Evolutionary conservation across 2,797 vertebrate genomes (phyloP), one percentile per base, ranked within the genome.

Genomic region (Chaenodraco wilsoni): DNA sequence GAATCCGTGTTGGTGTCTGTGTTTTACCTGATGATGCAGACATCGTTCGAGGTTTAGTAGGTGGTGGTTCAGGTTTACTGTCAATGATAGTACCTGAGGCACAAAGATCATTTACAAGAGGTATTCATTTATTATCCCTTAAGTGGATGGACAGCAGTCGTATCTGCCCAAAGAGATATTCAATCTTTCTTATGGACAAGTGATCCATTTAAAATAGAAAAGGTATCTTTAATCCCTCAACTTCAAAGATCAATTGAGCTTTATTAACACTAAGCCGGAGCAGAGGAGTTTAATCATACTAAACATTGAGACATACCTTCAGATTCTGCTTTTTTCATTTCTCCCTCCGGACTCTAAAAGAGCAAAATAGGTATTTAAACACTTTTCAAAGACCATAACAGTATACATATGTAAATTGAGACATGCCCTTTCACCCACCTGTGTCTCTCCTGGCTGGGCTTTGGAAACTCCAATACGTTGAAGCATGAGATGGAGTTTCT

Each of bases 401-500:
- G 0, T 46, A 44, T 11, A 56, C n/a, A 64, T 14, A 45, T 66
- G 33, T 59, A 55, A 62, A 62, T 27, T 49, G 21, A 62, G 40
- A 78, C 41, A 23, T 10, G 41, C 40, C 76, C 48, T 71, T 44
- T 27, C 59, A 73, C 87, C 66, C 59, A 93, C 92, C 92, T 92
- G 90, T 27, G 85, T 81, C 71, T 93, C 93, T 96, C 95, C 96
- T 93, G 96, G 85, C 92, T 95, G 95, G n/a, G 94, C 93, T 88
- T 94, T 98, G 84, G 96, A 95, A 73, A 99, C 95, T 0, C 97
- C 97, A 0, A 99, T 98, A 71, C 97, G 95, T 71, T 99, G 97
- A 68, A 99, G 94, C 97, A 99, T 97, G 72, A 97, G 94, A 83
- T 98, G 97, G 79, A 99, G 90, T 0, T 96, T 95, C 88, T 99